Evolutionary conservation across 2,888 invertebrate species (phyloP), one percentile per base, ranked within the genome.

Genomic region (Lasioglossum morio): DNA sequence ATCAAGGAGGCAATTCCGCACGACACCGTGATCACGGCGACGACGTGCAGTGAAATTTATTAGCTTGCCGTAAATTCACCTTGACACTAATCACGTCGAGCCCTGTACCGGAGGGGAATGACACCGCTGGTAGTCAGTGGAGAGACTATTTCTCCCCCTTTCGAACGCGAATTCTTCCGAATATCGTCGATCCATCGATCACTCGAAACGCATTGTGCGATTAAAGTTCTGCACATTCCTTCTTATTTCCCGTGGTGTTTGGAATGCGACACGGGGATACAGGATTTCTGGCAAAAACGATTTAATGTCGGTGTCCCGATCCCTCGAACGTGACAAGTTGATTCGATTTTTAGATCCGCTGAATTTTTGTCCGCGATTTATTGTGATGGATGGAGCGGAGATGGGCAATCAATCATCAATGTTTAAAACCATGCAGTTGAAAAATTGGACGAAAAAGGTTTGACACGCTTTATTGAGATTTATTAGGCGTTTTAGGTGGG

Each of bases 11-110:
- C 76, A 23, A 76, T 69, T 76, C 40, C 34, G n/a, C 43, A 27
- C 76, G 79, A 75, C 66, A 73, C 72, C 74, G 69, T 40, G 63
- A 57, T 73, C 82, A 37, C 37, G 69, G 53, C 53, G 53, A 72
- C 60, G 66, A 48, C 74, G 57, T 76, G 72, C 75, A 37, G 66
- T 66, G 74, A 72, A 82, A 87, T 83, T 80, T 79, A 86, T 77
- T 72, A 77, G 48, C 70, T 57, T 70, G 60, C 78, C 46, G 34
- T 84, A 43, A 83, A 84, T 84, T 86, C 78, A 46, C 69, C 77
- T 48, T 79, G 78, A 74, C 80, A 34, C 80, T 80, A 81, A 83
- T 87, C 77, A 75, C 76, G 70, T 4, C 37, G 46, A 34, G 46
- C 16, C 37, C 27, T 27, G 27, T 27, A 14, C 60, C 63, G 30